Percentiles rank a stretch among this genome's conserved stretches.
Evolutionary conservation across 2,888 invertebrate genomes (phyloP).

Genomic region (Andrena bicolor): DNA sequence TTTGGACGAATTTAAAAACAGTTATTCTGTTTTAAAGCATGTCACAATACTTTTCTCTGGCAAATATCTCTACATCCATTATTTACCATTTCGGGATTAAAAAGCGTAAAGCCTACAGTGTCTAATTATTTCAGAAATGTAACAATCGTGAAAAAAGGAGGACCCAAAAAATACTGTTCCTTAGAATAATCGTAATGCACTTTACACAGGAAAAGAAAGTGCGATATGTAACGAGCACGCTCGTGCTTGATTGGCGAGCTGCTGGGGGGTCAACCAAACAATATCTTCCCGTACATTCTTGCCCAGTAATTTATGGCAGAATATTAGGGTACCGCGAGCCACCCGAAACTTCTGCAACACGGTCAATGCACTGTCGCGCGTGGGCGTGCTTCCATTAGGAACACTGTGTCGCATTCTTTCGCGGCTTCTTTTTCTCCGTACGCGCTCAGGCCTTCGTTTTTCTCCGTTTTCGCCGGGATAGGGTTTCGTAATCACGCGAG

Average conservation of each 20-base stretch:
- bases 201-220: conserved; percentile 4
- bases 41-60: too few species aligned
- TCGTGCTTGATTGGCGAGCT: conserved; percentile 52
- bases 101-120: too few species aligned
- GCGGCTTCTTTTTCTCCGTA: conserved; percentile 20
- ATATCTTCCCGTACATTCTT: conserved; percentile 49
- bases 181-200: background rate
- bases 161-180: conserved; percentile 6
- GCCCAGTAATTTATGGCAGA: conserved; percentile 63
- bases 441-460: background rate
- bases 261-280: conserved; percentile 57
- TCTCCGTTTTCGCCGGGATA: background rate
- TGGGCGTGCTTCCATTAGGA: conserved; percentile 60
- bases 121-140: too few species aligned
- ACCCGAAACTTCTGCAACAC: conserved; percentile 53
- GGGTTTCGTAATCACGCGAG: background rate
- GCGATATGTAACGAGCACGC: conserved; percentile 18
- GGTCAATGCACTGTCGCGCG: conserved; percentile 60
- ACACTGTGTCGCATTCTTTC: conserved; percentile 52
- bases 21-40: too few species aligned
- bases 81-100: too few species aligned
- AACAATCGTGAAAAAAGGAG: too few species aligned
- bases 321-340: conserved; percentile 60
- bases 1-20: too few species aligned
- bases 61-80: too few species aligned